These are phyloP conservation scores for Trilocha varians DNA, from an alignment of 2,888 invertebrate genomes.

Conservation along the genomic window DNA sequence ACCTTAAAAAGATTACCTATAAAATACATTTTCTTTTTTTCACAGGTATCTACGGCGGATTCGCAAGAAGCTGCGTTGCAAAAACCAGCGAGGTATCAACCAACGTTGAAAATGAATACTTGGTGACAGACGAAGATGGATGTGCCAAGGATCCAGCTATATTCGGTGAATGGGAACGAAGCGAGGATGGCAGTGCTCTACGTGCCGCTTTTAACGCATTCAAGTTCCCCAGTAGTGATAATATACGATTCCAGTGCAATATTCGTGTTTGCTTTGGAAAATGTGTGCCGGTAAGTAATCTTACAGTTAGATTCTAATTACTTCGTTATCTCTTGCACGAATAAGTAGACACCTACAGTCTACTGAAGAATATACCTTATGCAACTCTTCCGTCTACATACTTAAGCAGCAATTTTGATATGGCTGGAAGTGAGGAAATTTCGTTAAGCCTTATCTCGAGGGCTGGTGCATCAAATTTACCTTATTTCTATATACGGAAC, in stretches of 20 bases:
- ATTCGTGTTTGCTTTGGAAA: slow-evolving; percentile 95
- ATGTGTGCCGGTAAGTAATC: slow-evolving; percentile 87
- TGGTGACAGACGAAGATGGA: slow-evolving; percentile 94
- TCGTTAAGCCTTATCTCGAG: too few species aligned
- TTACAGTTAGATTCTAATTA: too few species aligned
- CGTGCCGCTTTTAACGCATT: slow-evolving; percentile 94
- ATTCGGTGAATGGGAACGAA: slow-evolving; percentile 95
- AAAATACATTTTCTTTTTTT: slow-evolving; percentile 1
- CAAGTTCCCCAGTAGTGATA: slow-evolving; percentile 95
- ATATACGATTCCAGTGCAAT: slow-evolving; percentile 95
- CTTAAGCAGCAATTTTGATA: too few species aligned
- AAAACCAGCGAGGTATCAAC: slow-evolving; percentile 87
- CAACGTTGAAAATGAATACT: slow-evolving; percentile 90
- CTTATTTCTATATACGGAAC: too few species aligned
- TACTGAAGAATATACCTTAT: too few species aligned
- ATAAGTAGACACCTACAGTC: too few species aligned
- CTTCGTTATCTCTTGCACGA: too few species aligned
- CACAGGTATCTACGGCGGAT: slow-evolving; percentile 91
- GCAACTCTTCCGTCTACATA: too few species aligned
- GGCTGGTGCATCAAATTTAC: too few species aligned
- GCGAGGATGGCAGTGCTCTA: slow-evolving; percentile 87
- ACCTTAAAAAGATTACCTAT: too few species aligned
- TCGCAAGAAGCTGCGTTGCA: slow-evolving; percentile 93
- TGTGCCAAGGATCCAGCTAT: slow-evolving; percentile 94
- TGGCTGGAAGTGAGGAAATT: too few species aligned